Conservation (phyloP, 1,140 invertebrate genomes). For the Lepidurus arcticus region DNA sequence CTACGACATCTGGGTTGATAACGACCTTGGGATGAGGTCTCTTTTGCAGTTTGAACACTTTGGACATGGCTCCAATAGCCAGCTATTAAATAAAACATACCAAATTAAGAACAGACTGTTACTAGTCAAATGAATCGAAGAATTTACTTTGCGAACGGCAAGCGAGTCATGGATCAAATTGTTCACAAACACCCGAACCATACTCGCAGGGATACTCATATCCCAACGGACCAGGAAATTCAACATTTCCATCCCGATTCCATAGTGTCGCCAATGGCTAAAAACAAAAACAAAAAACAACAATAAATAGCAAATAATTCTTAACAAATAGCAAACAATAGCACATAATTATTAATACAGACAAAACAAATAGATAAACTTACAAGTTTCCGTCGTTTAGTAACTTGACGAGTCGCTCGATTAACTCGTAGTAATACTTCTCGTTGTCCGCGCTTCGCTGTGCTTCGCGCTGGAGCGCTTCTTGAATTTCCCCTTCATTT, state of each 20-base stretch:
- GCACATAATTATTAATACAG: neutral
- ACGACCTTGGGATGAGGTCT: constrained; percentile 56
- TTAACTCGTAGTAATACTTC: constrained; percentile 54
- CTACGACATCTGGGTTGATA: constrained; percentile 48
- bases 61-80: constrained; percentile 56
- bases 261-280: constrained; percentile 68
- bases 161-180: constrained; percentile 70
- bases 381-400: constrained; percentile 62
- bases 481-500: constrained; percentile 6
- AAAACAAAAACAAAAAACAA: neutral
- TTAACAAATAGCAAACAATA: neutral
- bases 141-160: constrained; percentile 53
- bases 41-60: constrained; percentile 71
- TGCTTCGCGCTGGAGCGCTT: constrained; percentile 44
- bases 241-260: constrained; percentile 67
- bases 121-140: constrained; percentile 23
- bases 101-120: constrained; percentile 26
- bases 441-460: constrained; percentile 47
- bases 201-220: constrained; percentile 54
- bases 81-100: constrained; percentile 44
- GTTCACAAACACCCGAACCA: constrained; percentile 61
- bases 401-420: constrained; percentile 57
- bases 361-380: constrained; percentile 45
- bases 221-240: constrained; percentile 64
- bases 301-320: neutral